These are phyloP conservation scores for Calvadosia cruxmelitensis DNA, from an alignment of 30 jellyfish, hydroid and myxozoan genomes.

Conservation along the genomic window DNA sequence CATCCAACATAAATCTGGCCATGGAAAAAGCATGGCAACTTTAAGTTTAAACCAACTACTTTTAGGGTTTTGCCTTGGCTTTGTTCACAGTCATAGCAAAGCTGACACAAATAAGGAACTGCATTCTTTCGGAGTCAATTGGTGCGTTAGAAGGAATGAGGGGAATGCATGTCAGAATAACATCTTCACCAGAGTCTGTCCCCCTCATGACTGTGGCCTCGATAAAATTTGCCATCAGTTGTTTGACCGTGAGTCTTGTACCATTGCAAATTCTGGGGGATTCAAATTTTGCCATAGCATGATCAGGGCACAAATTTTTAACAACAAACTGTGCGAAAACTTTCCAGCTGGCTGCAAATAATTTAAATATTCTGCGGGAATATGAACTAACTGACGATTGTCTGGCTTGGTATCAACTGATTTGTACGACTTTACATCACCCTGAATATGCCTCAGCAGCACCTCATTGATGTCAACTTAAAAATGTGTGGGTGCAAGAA, in stretches of 20 bases:
- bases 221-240: constrained; percentile 7
- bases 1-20: constrained; percentile 13
- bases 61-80: constrained; percentile 21
- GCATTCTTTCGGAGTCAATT: constrained; percentile 6
- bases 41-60: constrained; percentile 3
- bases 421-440: neutral
- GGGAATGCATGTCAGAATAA: constrained; percentile 22
- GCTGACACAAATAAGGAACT: constrained; percentile 1
- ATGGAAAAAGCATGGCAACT: constrained; percentile 13
- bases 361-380: neutral
- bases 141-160: constrained; percentile 33
- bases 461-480: neutral
- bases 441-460: neutral
- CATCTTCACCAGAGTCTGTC: constrained; percentile 14
- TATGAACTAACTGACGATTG: neutral
- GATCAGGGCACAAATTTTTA: neutral
- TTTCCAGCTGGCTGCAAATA: neutral
- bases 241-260: constrained; percentile 13
- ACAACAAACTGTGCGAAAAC: neutral
- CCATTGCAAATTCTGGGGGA: constrained; percentile 17
- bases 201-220: constrained; percentile 6
- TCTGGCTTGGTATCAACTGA: neutral
- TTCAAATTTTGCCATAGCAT: neutral
- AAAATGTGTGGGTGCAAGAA: too few relatives aligned
- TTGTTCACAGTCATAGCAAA: constrained; percentile 34